Evolutionary conservation across 2,113 vertebrate genomes (phyloP).

Genomic region (Cynoglossus semilaevis): DNA sequence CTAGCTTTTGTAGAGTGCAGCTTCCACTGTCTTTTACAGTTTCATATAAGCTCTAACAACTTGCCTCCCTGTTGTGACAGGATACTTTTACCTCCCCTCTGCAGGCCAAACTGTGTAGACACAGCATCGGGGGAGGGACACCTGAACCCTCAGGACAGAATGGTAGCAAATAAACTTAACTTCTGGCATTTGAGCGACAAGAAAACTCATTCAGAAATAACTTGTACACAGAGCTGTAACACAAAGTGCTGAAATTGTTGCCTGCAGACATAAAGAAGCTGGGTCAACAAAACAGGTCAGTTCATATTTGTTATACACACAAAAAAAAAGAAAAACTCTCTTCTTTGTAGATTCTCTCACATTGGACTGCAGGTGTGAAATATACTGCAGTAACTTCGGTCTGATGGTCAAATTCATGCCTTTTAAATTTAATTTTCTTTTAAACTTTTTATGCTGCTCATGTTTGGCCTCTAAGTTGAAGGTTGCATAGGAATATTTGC

Average conservation of each 20-base stretch:
- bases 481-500: background rate
- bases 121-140: constrained; percentile 6
- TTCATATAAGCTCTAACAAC: constrained; percentile 11
- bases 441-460: background rate
- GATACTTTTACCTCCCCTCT: constrained; percentile 17
- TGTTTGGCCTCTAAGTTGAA: background rate
- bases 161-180: constrained; percentile 48
- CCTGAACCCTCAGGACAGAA: constrained; percentile 36
- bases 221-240: constrained; percentile 14
- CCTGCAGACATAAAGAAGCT: constrained; percentile 33
- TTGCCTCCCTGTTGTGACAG: constrained; percentile 6
- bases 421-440: background rate
- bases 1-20: too few relatives aligned
- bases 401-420: background rate
- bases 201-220: constrained; percentile 49
- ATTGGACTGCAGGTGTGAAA: background rate
- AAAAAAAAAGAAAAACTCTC: background rate
- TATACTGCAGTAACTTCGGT: too few relatives aligned
- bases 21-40: background rate
- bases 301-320: constrained; percentile 17
- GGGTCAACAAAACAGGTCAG: constrained; percentile 29
- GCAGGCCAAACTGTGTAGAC: constrained; percentile 5
- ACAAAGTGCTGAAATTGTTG: constrained; percentile 40
- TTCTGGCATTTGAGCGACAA: constrained; percentile 51
- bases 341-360: background rate